Evolutionary conservation across 1,140 invertebrate species (phyloP).

Genomic region (Heliconius hermathena): DNA sequence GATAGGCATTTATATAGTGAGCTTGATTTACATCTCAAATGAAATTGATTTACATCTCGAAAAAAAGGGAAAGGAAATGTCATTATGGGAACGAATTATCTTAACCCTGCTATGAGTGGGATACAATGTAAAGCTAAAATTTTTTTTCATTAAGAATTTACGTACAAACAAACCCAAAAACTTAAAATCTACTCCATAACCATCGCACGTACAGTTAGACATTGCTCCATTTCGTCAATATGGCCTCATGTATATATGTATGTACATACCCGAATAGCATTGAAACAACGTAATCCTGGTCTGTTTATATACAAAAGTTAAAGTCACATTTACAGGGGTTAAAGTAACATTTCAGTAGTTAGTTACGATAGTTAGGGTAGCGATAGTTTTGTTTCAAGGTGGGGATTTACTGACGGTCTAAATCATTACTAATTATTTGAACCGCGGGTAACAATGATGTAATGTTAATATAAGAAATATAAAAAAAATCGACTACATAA

Average conservation of each 20-base stretch:
- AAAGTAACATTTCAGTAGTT: constrained; percentile 18
- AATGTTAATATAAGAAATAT: not conserved
- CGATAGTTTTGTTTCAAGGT: constrained; percentile 7
- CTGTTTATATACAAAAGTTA: constrained; percentile 25
- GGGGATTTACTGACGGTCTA: not conserved
- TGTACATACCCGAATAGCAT: not conserved
- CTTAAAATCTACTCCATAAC: too few species aligned
- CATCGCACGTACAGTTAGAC: too few species aligned
- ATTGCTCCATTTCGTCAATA: not conserved
- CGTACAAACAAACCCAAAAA: too few species aligned
- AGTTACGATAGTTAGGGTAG: constrained; percentile 15
- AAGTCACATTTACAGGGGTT: constrained; percentile 23
- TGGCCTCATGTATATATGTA: not conserved
- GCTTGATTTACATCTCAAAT: too few species aligned
- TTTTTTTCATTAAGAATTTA: too few species aligned
- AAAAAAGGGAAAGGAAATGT: too few species aligned
- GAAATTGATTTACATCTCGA: too few species aligned
- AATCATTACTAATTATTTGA: constrained; percentile 5
- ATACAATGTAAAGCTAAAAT: too few species aligned
- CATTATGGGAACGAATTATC: too few species aligned
- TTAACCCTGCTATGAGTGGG: too few species aligned
- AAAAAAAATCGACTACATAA: not conserved
- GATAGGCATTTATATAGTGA: too few species aligned
- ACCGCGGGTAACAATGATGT: not conserved
- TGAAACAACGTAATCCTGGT: not conserved